These are phyloP conservation scores for Dipodomys stephensi DNA, from an alignment of 2,113 vertebrate genomes.

Conservation along the genomic window DNA sequence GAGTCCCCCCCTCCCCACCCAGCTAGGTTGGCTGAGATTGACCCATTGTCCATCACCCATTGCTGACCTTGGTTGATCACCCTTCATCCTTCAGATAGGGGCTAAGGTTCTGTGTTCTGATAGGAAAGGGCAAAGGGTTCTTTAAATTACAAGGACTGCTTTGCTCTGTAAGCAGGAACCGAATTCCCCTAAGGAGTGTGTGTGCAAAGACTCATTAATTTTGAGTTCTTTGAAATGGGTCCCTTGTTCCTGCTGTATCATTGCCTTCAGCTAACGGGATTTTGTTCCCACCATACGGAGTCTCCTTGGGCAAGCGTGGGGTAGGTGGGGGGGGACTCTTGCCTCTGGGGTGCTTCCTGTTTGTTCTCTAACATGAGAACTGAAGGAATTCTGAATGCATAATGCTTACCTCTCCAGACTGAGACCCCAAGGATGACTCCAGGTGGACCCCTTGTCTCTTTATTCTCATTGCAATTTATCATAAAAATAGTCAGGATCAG, in stretches of 20 bases:
- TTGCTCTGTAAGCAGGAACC: constrained; percentile 81
- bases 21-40: not conserved
- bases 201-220: constrained; percentile 80
- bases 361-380: constrained; percentile 76
- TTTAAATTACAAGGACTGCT: constrained; percentile 72
- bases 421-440: constrained; percentile 71
- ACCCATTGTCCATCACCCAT: not conserved
- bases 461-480: constrained; percentile 80
- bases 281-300: constrained; percentile 76
- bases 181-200: constrained; percentile 74
- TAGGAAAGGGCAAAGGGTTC: constrained; percentile 31
- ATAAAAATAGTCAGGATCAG: constrained; percentile 54
- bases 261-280: constrained; percentile 78
- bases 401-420: constrained; percentile 40
- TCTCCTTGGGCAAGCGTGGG: constrained; percentile 75
- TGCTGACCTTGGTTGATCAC: not conserved
- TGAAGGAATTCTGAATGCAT: constrained; percentile 75
- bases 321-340: not conserved
- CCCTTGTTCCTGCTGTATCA: constrained; percentile 73
- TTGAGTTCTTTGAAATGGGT: constrained; percentile 79
- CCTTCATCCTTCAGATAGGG: not conserved
- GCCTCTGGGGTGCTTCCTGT: constrained; percentile 78
- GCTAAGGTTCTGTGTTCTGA: constrained; percentile 66
- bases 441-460: constrained; percentile 69
- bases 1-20: not conserved